Evolutionary conservation across 1,140 invertebrate species (phyloP).

Genomic region (Venturia canescens): DNA sequence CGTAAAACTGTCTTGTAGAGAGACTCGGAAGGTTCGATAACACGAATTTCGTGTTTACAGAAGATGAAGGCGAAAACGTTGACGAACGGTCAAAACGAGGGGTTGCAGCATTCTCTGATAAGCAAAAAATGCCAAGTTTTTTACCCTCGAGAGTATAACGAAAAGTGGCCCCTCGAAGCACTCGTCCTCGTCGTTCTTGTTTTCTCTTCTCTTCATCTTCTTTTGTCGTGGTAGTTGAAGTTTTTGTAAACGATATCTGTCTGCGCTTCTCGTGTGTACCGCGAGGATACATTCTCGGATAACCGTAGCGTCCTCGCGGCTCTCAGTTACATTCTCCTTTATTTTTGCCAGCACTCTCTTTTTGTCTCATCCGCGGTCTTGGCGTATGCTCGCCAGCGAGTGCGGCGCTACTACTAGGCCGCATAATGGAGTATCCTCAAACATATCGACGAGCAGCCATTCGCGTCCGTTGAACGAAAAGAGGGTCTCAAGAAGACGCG

Average conservation of each 20-base stretch:
- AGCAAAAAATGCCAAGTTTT: too few species aligned
- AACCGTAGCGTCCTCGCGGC: not conserved
- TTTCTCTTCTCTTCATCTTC: slow-evolving; percentile 24
- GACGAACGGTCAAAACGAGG: too few species aligned
- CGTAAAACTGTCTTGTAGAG: too few species aligned
- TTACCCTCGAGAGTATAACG: too few species aligned
- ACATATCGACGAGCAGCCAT: not conserved
- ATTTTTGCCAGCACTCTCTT: not conserved
- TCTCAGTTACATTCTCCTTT: not conserved
- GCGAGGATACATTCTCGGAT: slow-evolving; percentile 49
- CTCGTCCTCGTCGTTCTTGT: not conserved
- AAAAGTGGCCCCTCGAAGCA: too few species aligned
- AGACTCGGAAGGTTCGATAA: too few species aligned
- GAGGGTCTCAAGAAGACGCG: not conserved
- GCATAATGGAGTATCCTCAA: slow-evolving; percentile 62
- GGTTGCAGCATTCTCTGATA: too few species aligned
- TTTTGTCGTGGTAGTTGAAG: slow-evolving; percentile 48
- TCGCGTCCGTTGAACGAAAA: not conserved
- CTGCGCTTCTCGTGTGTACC: slow-evolving; percentile 43
- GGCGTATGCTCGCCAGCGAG: slow-evolving; percentile 44
- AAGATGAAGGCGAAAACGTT: too few species aligned
- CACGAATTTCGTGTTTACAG: too few species aligned
- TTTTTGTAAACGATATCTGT: slow-evolving; percentile 58
- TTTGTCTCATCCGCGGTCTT: not conserved
- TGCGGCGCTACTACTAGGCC: slow-evolving; percentile 55